phyloP scores from a whole-genome alignment of 2,888 invertebrate species.

The Catocala nupta region DNA sequence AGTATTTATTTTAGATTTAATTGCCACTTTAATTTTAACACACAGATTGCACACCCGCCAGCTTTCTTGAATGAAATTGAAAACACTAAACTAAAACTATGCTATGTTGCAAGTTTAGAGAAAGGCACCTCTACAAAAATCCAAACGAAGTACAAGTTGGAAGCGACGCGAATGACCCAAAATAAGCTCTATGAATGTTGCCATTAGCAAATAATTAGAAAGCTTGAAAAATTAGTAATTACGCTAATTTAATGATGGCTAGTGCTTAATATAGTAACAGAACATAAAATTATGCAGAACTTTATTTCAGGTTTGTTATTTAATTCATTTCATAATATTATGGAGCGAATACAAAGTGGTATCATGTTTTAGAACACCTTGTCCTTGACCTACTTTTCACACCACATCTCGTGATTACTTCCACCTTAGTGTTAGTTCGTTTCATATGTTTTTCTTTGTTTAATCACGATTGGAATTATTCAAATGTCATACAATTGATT shows the following conservation, averaged over 20 bases:
- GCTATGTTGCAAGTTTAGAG: conserved; percentile 87
- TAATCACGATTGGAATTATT: too few species aligned
- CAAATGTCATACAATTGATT: too few species aligned
- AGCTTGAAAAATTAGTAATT: conserved; percentile 65
- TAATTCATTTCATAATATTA: neutral
- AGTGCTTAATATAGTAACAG: conserved; percentile 1
- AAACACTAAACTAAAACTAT: conserved; percentile 84
- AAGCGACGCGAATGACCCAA: conserved; percentile 86
- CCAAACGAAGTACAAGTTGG: conserved; percentile 84
- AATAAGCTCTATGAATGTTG: conserved; percentile 85
- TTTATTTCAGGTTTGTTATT: neutral
- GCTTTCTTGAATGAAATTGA: conserved; percentile 84
- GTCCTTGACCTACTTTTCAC: conserved; percentile 74
- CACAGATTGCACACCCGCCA: conserved; percentile 85
- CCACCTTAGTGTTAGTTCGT: neutral
- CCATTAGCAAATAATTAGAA: conserved; percentile 70
- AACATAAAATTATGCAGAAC: neutral
- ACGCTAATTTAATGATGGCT: conserved; percentile 3
- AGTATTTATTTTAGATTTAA: conserved; percentile 63
- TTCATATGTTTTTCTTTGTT: neutral
- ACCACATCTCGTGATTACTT: conserved; percentile 65
- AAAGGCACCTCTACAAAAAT: conserved; percentile 86
- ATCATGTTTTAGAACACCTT: conserved; percentile 51
- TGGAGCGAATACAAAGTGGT: conserved; percentile 20
- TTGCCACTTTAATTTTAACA: conserved; percentile 71